Conservation (phyloP, 2,888 invertebrate genomes). For the Napeogenes inachia region DNA sequence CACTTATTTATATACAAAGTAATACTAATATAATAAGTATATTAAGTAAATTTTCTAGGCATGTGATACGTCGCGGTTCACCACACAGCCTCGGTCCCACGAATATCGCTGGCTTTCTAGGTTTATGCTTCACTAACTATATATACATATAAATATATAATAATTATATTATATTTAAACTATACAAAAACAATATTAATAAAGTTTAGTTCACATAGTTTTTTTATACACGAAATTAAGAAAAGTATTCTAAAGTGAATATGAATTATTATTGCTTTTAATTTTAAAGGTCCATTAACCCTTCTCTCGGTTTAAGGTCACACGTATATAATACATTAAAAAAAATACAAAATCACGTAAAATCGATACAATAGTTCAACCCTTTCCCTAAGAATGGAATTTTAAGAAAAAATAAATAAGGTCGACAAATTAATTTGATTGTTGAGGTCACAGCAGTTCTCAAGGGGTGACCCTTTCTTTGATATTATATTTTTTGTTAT, state of each 20-base stretch:
- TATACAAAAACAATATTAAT: no score
- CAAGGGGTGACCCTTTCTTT: constrained; percentile 10
- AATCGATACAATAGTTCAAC: constrained; percentile 2
- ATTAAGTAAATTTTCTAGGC: constrained; percentile 9
- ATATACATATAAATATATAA: constrained; percentile 19
- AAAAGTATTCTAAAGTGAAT: no score
- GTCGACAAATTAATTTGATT: constrained; percentile 19
- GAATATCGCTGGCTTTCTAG: constrained; percentile 39
- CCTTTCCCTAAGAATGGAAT: constrained; percentile 14
- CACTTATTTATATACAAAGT: neutral
- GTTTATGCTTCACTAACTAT: constrained; percentile 28
- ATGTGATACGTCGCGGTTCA: constrained; percentile 35
- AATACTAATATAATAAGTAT: constrained; percentile 42
- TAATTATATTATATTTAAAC: constrained; percentile 10
- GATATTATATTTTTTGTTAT: neutral
- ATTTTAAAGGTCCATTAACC: constrained; percentile 8
- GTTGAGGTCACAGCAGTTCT: constrained; percentile 18
- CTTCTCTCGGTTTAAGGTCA: constrained; percentile 10
- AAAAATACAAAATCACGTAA: neutral
- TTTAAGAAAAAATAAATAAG: constrained; percentile 7
- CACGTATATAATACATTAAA: constrained; percentile 5
- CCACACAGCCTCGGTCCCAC: constrained; percentile 38
- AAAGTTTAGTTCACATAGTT: no score
- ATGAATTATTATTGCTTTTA: neutral
- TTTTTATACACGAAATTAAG: no score